Evolutionary conservation across 2,113 vertebrate species (phyloP), one percentile per base, ranked within the genome.

Genomic region (Pimephales promelas): DNA sequence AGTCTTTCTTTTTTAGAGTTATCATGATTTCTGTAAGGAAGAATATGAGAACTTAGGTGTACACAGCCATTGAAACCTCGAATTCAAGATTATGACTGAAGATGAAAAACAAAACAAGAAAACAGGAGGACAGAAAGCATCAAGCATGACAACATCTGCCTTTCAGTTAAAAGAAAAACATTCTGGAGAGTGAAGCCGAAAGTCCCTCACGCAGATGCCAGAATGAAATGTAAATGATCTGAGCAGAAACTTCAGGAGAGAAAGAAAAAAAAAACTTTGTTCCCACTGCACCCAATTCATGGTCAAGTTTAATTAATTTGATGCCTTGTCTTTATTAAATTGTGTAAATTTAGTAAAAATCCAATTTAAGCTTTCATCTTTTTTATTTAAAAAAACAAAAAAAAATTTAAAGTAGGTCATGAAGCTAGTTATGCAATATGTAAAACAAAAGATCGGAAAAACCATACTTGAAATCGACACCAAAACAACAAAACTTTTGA

Each of bases 141-240:
- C 61, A 70, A 43, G 59, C 71, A 70, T 70, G 47, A 72, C 71
- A 71, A 83, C 85, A 84, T 75, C 74, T 86, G 81, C 57, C 79
- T 56, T 22, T 40, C 64, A 64, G 75, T 45, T 45, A 22, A 80
- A 16, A 13, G 26, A 59, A 56, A 73, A 79, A 52, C 40, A 61
- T 28, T 26, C 56, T 45, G 56, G 56, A 26, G 56, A 20, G 28
- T 1, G 31, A 54, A 43, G 34, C 28, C 61, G 47, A 73, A 75
- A 70, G 8, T 70, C 61, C 77, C 47, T 59, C 66, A 14, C 6
- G 68, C 16, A 40, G 10, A 40, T 24, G 62, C 10, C 8, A 78
- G 9, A 61, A 79, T 18, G 4, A 61, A 61, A 78, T 4, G 56
- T 43, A 61, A 78, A 78, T 45, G 4, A 24, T 61, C 4, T 2